Evolutionary conservation across 2,888 invertebrate species (phyloP).

Genomic region (Eustalomyia histrio): DNA sequence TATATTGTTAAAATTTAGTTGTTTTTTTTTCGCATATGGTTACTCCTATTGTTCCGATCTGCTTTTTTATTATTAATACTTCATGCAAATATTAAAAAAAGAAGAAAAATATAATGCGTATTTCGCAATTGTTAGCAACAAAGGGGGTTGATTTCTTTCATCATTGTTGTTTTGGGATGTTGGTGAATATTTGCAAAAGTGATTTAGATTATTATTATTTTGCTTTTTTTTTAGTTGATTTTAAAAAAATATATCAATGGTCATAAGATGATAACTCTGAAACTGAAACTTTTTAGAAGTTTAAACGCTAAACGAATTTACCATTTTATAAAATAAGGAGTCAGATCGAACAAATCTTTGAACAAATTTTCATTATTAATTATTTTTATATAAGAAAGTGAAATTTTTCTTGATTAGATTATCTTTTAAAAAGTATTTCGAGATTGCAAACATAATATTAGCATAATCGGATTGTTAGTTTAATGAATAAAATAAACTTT

Average conservation of each 20-base stretch:
- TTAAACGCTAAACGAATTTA: too few species aligned
- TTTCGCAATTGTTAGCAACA: conserved; percentile 50
- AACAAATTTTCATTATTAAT: too few species aligned
- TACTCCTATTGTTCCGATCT: conserved; percentile 53
- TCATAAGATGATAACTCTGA: too few species aligned
- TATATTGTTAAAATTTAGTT: conserved; percentile 36
- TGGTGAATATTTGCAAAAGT: conserved; percentile 60
- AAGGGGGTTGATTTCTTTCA: conserved; percentile 45
- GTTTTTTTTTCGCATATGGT: conserved; percentile 53
- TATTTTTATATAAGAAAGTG: too few species aligned
- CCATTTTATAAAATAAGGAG: too few species aligned
- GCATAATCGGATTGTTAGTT: too few species aligned
- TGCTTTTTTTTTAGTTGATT: neutral
- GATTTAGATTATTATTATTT: conserved; percentile 31
- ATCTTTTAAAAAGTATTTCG: too few species aligned
- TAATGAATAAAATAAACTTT: too few species aligned
- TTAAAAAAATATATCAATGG: neutral
- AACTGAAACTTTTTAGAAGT: too few species aligned
- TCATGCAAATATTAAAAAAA: conserved; percentile 62
- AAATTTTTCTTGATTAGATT: too few species aligned
- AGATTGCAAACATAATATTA: too few species aligned
- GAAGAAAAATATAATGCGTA: conserved; percentile 29
- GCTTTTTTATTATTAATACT: conserved; percentile 56
- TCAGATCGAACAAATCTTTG: too few species aligned
- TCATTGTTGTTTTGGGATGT: conserved; percentile 16